These are phyloP conservation scores for Conopomorpha cramerella DNA, from an alignment of 1,140 invertebrate genomes.

Conservation along the genomic window DNA sequence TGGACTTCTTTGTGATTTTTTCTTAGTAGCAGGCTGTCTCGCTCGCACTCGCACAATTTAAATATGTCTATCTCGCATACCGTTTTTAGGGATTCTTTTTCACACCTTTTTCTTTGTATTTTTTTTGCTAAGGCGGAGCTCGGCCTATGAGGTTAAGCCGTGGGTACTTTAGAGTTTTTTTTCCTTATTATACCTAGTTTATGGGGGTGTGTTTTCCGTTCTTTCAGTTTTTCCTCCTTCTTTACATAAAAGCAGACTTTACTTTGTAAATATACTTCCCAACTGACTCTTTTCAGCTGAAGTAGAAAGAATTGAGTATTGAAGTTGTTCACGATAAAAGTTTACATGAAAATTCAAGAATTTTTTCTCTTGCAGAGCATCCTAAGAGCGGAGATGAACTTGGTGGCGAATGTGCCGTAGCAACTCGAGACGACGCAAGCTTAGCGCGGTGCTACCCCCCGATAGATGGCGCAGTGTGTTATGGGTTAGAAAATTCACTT, in stretches of 20 bases:
- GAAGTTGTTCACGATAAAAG: not conserved
- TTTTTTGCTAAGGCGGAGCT: slow-evolving; percentile 55
- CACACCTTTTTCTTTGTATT: slow-evolving; percentile 49
- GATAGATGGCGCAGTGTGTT: slow-evolving; percentile 30
- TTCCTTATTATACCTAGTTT: slow-evolving; percentile 30
- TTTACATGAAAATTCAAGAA: not conserved
- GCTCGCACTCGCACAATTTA: slow-evolving; percentile 19
- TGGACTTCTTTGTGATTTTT: slow-evolving; percentile 56
- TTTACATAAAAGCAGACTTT: not conserved
- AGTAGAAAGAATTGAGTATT: not conserved
- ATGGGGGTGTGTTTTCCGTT: slow-evolving; percentile 8
- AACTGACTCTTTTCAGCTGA: not conserved
- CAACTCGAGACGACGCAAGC: not conserved
- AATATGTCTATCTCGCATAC: slow-evolving; percentile 23
- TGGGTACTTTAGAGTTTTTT: slow-evolving; percentile 21
- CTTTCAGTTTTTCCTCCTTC: slow-evolving; percentile 4
- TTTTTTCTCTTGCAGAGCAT: not conserved
- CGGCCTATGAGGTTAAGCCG: slow-evolving; percentile 30
- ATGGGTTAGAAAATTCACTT: not conserved
- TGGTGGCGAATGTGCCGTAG: too few species aligned
- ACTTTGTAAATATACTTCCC: not conserved
- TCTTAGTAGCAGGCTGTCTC: slow-evolving; percentile 36
- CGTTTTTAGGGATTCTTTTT: slow-evolving; percentile 46
- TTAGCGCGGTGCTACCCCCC: slow-evolving; percentile 29
- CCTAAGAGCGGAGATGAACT: too few species aligned